Evolutionary conservation across 2,797 vertebrate species (phyloP).

Genomic region (Bovichtus diacanthus): DNA sequence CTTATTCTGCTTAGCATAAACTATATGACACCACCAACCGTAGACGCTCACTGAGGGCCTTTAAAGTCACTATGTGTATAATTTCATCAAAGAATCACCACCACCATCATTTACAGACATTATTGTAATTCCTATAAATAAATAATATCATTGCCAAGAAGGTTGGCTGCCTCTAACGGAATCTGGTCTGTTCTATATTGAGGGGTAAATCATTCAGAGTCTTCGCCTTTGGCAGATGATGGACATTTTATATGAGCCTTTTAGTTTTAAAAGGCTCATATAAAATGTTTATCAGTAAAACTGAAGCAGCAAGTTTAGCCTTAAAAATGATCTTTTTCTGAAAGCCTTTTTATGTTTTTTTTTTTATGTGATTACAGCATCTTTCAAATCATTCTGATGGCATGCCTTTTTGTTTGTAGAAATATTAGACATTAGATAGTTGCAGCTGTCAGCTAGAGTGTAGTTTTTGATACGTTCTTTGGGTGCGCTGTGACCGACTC

Average conservation of each 20-base stretch:
- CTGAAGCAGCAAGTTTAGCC: slow-evolving; percentile 6
- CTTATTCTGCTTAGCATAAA: too few relatives aligned
- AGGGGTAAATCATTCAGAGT: not conserved
- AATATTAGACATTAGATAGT: not conserved
- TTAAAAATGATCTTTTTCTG: not conserved
- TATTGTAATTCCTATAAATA: slow-evolving; percentile 28
- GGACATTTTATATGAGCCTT: too few relatives aligned
- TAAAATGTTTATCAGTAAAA: not conserved
- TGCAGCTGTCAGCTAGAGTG: not conserved
- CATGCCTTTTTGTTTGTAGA: not conserved
- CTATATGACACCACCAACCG: not conserved
- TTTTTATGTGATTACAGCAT: not conserved
- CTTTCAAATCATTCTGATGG: not conserved
- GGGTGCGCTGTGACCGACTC: too few relatives aligned
- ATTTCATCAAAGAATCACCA: slow-evolving; percentile 11
- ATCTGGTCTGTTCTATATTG: slow-evolving; percentile 11
- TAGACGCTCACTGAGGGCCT: not conserved
- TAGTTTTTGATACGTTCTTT: not conserved
- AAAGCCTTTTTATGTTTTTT: accelerated
- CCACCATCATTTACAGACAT: slow-evolving; percentile 1
- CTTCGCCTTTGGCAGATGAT: slow-evolving; percentile 20
- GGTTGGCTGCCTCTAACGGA: slow-evolving; percentile 4
- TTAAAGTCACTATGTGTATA: not conserved
- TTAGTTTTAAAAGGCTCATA: slow-evolving; percentile 4
- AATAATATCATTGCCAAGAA: not conserved